Evolutionary conservation across 2,888 invertebrate genomes (phyloP).

Genomic region (Cantharis rufa): DNA sequence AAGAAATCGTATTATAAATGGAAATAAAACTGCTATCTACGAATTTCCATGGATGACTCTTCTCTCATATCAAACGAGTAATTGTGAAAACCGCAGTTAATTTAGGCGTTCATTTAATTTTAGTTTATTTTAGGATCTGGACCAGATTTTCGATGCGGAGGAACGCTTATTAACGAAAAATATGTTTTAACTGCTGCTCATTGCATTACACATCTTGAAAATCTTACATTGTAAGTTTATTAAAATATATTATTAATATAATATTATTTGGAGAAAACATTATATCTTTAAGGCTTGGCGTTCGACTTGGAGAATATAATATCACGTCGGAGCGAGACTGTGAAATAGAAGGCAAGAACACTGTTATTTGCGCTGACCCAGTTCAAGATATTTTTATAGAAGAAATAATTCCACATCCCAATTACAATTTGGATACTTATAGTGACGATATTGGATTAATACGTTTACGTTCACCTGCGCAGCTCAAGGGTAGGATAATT

Average conservation of each 20-base stretch:
- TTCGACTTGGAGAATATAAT: constrained; percentile 67
- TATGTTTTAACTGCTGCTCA: constrained; percentile 65
- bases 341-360: constrained; percentile 38
- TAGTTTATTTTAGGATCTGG: background rate
- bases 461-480: constrained; percentile 51
- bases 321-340: constrained; percentile 55
- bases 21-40: constrained; percentile 63
- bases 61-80: constrained; percentile 59
- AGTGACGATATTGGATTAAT: constrained; percentile 65
- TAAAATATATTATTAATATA: no score
- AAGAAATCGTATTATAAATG: constrained; percentile 41
- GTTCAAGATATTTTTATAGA: constrained; percentile 60
- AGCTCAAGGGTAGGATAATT: constrained; percentile 32
- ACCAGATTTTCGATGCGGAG: constrained; percentile 53
- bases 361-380: constrained; percentile 50
- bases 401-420: constrained; percentile 57
- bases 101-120: background rate
- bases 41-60: constrained; percentile 80
- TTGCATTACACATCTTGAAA: constrained; percentile 54
- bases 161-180: constrained; percentile 59
- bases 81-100: background rate
- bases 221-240: constrained; percentile 42
- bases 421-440: constrained; percentile 55
- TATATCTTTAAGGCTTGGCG: constrained; percentile 55
- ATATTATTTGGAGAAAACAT: background rate